Base-by-base conservation (phyloP, 2,797 vertebrate genomes). In the Coluber constrictor region DNA sequence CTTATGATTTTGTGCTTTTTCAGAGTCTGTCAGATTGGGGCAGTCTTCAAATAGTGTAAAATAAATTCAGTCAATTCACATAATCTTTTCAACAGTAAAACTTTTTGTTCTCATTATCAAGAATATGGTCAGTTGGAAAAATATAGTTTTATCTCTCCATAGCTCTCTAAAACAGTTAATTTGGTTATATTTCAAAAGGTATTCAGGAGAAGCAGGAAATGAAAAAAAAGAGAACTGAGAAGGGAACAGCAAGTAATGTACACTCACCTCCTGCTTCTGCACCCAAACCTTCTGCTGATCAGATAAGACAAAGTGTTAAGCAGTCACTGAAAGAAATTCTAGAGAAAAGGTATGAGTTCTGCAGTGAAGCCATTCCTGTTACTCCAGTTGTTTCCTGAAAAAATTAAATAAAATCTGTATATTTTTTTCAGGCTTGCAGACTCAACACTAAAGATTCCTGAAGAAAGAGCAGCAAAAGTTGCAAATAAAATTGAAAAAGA, bases 261-360 rank as follows among this genome's bases (percentile, higher is more conserved):
- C 97, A 97, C 11, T 37, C 90, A 88, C 94, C 97, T 18, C 91
- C 96, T 0, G 96, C 98, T 66, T 94, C 98, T 90, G 93, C 97
- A 94, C 98, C 98, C 63, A 99, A 99, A 95, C 99, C 99, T 83
- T 99, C 99, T 95, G 98, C 98, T 92, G 99, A 99, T 93, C 98
- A 99, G 94, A 99, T 99, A 97, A 98, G 99, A 94, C 98, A 99
- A 94, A 99, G 98, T 32, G 99, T 99, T 90, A 98, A 98, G 3
- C 99, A 99, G 43, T 99, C 99, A 88, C 98, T 99, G 79, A 99
- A 99, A 96, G 99, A 99, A 94, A 99, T 99, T 95, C 98, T 99
- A 5, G 96, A 98, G 96, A 99, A 99, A 97, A 99, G 99, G 99
- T 99, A 96, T 95, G 92, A 1, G 10, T 89, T 25, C 1, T 4